These are phyloP conservation scores for Temnothorax nylanderi DNA, from an alignment of 1,140 invertebrate species.

Conservation along the genomic window DNA sequence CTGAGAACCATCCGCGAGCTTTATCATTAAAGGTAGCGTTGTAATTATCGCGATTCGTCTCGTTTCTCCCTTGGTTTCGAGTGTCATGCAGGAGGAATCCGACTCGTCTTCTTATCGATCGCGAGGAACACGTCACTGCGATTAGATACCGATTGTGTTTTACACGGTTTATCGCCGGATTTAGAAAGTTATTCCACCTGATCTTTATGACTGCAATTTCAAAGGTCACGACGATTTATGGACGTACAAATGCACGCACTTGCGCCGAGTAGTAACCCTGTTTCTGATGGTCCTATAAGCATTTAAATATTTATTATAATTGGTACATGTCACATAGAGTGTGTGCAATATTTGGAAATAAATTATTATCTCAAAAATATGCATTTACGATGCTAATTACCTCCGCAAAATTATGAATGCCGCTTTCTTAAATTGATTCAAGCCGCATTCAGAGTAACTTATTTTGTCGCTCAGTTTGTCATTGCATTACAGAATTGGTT, in stretches of 20 bases:
- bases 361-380: neutral
- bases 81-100: neutral
- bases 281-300: neutral
- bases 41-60: slow-evolving; percentile 18
- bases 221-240: slow-evolving; percentile 5
- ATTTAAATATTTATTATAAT: neutral
- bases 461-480: neutral
- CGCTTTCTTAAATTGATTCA: neutral
- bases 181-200: slow-evolving; percentile 28
- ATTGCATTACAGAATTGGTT: slow-evolving; percentile 21
- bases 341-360: neutral
- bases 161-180: neutral
- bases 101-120: slow-evolving; percentile 21
- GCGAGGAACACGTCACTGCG: neutral
- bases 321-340: neutral
- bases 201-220: neutral
- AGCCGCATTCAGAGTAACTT: neutral
- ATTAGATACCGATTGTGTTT: slow-evolving; percentile 34
- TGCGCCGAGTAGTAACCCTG: neutral
- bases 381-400: neutral
- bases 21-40: slow-evolving; percentile 11
- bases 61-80: neutral
- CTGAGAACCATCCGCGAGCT: neutral
- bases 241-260: neutral
- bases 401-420: neutral